Evolutionary conservation across 2,888 invertebrate genomes (phyloP).

Genomic region (Amaurobius ferox): DNA sequence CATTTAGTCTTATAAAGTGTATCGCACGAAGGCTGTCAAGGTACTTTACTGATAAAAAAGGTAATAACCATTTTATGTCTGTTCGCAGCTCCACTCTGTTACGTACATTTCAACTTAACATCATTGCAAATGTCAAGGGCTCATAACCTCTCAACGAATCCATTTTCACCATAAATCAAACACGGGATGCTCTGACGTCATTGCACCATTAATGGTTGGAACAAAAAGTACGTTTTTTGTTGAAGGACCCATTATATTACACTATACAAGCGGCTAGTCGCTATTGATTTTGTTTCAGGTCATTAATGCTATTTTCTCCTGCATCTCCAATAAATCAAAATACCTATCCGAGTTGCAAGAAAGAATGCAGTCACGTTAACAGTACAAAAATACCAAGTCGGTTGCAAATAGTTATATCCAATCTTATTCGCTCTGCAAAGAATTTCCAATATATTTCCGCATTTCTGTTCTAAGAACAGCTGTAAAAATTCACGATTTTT

Average conservation of each 20-base stretch:
- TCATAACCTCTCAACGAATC: slow-evolving; percentile 63
- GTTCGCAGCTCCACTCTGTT: not conserved
- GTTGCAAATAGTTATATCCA: too few species aligned
- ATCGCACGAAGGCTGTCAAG: not conserved
- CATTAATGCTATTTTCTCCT: slow-evolving; percentile 53
- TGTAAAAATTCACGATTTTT: too few species aligned
- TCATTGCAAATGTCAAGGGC: slow-evolving; percentile 65
- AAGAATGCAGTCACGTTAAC: not conserved
- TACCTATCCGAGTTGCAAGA: slow-evolving; percentile 18
- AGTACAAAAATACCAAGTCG: not conserved
- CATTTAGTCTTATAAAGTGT: not conserved
- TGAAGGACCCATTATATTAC: slow-evolving; percentile 35
- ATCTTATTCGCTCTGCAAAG: too few species aligned
- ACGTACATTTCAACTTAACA: not conserved
- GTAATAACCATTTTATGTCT: not conserved
- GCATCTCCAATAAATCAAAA: slow-evolving; percentile 55
- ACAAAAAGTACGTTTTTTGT: slow-evolving; percentile 43
- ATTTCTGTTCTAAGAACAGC: too few species aligned
- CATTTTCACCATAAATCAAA: slow-evolving; percentile 56
- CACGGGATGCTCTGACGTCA: slow-evolving; percentile 43
- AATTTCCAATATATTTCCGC: too few species aligned
- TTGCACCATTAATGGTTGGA: slow-evolving; percentile 31
- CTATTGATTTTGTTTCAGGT: slow-evolving; percentile 55
- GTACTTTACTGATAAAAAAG: not conserved
- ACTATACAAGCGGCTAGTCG: slow-evolving; percentile 23